Percentiles rank a stretch among this genome's conserved stretches.
Conservation (phyloP, 2,113 vertebrate species). For the Bucco capensis region DNA sequence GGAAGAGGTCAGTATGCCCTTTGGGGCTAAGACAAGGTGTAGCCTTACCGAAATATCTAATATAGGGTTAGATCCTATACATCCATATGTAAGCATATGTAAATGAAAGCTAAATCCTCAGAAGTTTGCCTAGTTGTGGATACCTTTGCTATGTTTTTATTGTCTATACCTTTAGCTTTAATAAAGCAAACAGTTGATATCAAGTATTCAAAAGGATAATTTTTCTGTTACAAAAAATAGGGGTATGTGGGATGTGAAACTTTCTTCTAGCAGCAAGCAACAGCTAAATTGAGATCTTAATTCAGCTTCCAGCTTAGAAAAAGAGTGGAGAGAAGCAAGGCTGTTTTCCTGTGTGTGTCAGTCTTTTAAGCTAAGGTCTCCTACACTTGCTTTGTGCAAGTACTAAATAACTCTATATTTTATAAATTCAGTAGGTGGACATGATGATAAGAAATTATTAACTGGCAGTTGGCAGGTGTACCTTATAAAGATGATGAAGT, state of each 20-base stretch:
- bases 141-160: background rate
- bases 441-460: slow-evolving; percentile 44
- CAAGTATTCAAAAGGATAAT: background rate
- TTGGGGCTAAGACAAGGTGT: background rate
- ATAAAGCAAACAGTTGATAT: background rate
- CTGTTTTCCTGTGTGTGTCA: background rate
- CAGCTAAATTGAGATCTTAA: background rate
- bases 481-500: background rate
- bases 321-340: background rate
- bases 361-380: slow-evolving; percentile 30
- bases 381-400: slow-evolving; percentile 38
- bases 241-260: background rate
- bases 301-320: background rate
- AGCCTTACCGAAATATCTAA: background rate
- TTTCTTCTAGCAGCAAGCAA: background rate
- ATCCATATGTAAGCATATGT: background rate
- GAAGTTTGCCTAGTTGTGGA: background rate
- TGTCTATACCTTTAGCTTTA: background rate
- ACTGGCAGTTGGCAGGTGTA: slow-evolving; percentile 37
- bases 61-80: background rate
- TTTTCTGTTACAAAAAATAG: background rate
- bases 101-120: background rate
- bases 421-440: slow-evolving; percentile 55
- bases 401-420: slow-evolving; percentile 38
- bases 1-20: background rate